phyloP scores from a whole-genome alignment of 2,797 vertebrate genomes.

The Cyclura pinguis region DNA sequence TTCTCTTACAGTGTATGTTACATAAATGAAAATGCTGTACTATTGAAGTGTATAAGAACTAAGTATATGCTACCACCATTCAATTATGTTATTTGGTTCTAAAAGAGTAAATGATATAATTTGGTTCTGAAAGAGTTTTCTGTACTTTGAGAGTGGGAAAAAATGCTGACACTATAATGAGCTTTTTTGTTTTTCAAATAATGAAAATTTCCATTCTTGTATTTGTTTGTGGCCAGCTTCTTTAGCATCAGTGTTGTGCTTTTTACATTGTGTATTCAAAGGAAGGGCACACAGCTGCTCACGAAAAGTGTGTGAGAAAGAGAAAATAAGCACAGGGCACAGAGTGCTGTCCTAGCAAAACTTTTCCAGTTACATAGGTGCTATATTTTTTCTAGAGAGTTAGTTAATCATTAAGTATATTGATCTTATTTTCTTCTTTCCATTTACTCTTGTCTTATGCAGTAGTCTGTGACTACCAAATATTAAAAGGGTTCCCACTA shows the following conservation, averaged over 20 bases:
- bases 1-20: not conserved
- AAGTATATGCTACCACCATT: not conserved
- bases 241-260: constrained; percentile 62
- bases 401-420: constrained; percentile 33
- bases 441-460: constrained; percentile 38
- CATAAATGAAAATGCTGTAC: not conserved
- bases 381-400: not conserved
- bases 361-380: constrained; percentile 22
- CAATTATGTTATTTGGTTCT: not conserved
- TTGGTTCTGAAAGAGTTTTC: not conserved
- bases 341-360: constrained; percentile 59
- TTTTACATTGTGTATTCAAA: constrained; percentile 47
- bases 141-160: not conserved
- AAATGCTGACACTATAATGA: not conserved
- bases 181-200: not conserved
- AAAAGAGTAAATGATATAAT: not conserved
- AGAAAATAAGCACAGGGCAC: constrained; percentile 31
- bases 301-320: constrained; percentile 39
- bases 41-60: not conserved
- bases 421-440: constrained; percentile 46
- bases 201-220: not conserved
- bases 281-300: constrained; percentile 49
- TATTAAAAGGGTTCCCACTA: constrained; percentile 32
- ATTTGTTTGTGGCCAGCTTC: constrained; percentile 45
- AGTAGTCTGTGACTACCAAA: constrained; percentile 9